phyloP scores from a whole-genome alignment of 2,888 invertebrate genomes.

The Pyrrhosoma nymphula region DNA sequence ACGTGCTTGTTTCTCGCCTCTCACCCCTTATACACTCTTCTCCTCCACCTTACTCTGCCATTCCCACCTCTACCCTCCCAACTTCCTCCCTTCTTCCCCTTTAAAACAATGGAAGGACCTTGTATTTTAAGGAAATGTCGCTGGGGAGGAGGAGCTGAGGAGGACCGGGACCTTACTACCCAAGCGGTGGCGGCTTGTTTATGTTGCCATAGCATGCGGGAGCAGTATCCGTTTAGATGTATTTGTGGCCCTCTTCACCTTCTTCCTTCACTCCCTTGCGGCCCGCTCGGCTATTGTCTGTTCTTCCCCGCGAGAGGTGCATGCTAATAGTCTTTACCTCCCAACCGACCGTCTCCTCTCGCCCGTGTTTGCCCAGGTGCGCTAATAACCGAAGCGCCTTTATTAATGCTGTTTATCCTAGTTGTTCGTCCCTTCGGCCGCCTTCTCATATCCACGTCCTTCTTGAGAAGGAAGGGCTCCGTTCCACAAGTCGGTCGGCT shows the following conservation, averaged over 20 bases:
- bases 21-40: not conserved
- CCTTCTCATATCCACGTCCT: too few species aligned
- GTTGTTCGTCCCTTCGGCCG: not conserved
- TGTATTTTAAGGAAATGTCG: not conserved
- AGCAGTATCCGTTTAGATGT: not conserved
- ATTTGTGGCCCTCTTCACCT: not conserved
- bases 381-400: not conserved
- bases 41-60: not conserved
- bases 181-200: not conserved
- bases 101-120: slow-evolving; percentile 1
- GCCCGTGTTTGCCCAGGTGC: not conserved
- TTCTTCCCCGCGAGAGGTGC: not conserved
- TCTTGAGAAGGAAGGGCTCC: not conserved
- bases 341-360: not conserved
- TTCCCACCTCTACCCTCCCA: not conserved
- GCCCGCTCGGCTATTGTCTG: not conserved
- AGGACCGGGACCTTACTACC: not conserved
- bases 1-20: not conserved
- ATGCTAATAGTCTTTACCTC: not conserved
- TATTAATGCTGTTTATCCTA: slow-evolving; percentile 2
- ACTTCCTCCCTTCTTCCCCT: not conserved
- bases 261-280: not conserved
- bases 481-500: not conserved
- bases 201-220: not conserved
- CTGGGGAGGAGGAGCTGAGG: not conserved